Percentiles rank a stretch among this genome's conserved stretches.
Conservation (phyloP, 2,888 invertebrate species). For the Drosophila monieri region DNA sequence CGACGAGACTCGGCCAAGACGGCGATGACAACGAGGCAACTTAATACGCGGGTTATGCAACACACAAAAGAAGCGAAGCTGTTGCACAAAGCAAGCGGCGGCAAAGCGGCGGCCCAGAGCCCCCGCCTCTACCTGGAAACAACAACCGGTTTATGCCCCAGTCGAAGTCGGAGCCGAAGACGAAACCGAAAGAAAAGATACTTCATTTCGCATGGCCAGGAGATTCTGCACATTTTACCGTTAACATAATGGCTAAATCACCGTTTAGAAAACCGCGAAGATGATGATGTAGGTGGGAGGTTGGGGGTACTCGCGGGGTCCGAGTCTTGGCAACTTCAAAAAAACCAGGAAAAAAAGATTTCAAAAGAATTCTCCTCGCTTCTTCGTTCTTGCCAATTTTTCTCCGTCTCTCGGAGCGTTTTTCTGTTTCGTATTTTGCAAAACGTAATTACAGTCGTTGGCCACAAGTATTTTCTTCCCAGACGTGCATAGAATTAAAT, state of each 20-base stretch:
- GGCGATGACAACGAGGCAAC: constrained; percentile 35
- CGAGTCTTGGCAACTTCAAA: constrained; percentile 12
- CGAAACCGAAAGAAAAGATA: constrained; percentile 18
- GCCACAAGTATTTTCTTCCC: constrained; percentile 38
- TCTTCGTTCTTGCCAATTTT: constrained; percentile 34
- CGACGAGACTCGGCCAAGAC: constrained; percentile 38
- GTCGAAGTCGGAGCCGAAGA: background rate
- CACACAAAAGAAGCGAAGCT: constrained; percentile 41
- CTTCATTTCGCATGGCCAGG: constrained; percentile 40
- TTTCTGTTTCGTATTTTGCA: constrained; percentile 22
- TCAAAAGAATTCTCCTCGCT: constrained; percentile 40
- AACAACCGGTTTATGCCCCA: constrained; percentile 18
- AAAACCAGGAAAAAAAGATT: constrained; percentile 15
- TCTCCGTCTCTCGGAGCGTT: constrained; percentile 7
- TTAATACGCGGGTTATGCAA: constrained; percentile 67
- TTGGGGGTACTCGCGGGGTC: background rate
- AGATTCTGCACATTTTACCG: constrained; percentile 78
- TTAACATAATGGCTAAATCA: constrained; percentile 80
- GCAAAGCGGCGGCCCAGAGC: constrained; percentile 2
- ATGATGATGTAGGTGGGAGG: constrained; percentile 15
- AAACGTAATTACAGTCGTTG: constrained; percentile 68
- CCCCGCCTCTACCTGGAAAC: constrained; percentile 14
- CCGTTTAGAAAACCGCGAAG: constrained; percentile 66
- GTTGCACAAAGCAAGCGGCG: constrained; percentile 37
- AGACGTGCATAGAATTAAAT: constrained; percentile 74